phyloP scores from a whole-genome alignment of 2,888 invertebrate species.

The Diachrysia chrysitis region DNA sequence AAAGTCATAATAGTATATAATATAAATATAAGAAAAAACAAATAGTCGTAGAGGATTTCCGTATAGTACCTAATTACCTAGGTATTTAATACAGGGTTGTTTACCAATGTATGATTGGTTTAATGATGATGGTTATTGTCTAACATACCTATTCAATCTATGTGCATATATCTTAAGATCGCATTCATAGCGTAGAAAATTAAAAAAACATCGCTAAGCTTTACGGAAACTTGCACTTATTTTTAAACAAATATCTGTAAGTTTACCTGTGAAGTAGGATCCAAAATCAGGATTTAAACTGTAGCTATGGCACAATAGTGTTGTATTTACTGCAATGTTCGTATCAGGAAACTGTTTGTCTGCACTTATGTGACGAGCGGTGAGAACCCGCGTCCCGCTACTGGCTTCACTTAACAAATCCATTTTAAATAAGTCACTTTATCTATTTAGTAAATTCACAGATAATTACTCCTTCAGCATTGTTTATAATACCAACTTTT shows the following conservation, averaged over 20 bases:
- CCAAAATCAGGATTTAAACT: conserved; percentile 79
- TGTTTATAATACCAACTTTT: conserved; percentile 25
- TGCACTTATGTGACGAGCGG: conserved; percentile 77
- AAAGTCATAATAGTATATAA: too few relatives aligned
- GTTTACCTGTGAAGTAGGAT: conserved; percentile 80
- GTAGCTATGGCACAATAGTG: conserved; percentile 79
- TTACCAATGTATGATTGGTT: too few relatives aligned
- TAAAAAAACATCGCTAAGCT: too few relatives aligned
- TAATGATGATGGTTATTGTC: too few relatives aligned
- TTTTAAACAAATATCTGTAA: background rate
- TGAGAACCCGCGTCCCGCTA: conserved; percentile 66
- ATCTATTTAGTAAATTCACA: conserved; percentile 28
- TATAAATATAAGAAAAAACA: too few relatives aligned
- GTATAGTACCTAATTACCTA: too few relatives aligned
- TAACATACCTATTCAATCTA: too few relatives aligned
- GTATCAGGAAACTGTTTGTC: conserved; percentile 69
- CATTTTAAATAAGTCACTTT: conserved; percentile 64
- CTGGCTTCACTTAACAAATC: conserved; percentile 76
- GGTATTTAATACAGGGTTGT: too few relatives aligned
- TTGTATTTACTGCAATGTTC: conserved; percentile 77
- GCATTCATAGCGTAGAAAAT: too few relatives aligned
- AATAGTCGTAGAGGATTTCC: too few relatives aligned
- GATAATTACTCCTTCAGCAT: conserved; percentile 21
- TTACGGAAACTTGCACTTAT: too few relatives aligned
- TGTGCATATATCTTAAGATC: too few relatives aligned